Percentiles rank a stretch among this genome's conserved stretches.
Conservation (phyloP, 2,113 vertebrate genomes). For the Brevimyrus niger region DNA sequence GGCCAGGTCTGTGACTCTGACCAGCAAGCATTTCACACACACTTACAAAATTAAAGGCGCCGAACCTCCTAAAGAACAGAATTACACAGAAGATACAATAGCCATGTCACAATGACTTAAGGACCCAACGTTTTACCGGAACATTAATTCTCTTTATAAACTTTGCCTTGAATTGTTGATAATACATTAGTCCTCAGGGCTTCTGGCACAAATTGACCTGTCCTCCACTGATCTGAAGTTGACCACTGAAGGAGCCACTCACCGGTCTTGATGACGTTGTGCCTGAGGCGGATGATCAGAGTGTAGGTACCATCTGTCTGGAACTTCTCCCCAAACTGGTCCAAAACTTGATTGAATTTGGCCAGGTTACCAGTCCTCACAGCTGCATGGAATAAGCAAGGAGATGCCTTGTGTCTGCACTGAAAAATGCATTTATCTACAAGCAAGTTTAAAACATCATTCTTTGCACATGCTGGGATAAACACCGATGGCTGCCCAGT, state of each 20-base stretch:
- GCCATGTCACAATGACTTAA: background rate
- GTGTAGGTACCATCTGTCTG: constrained; percentile 94
- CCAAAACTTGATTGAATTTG: constrained; percentile 93
- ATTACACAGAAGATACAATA: background rate
- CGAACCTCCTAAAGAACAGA: background rate
- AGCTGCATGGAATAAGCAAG: constrained; percentile 51
- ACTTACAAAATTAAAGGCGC: background rate
- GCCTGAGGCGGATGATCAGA: constrained; percentile 90
- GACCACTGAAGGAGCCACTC: constrained; percentile 8
- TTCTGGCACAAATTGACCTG: background rate
- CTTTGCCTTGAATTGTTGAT: background rate
- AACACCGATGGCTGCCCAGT: background rate
- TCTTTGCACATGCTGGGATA: background rate
- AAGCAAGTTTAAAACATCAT: background rate
- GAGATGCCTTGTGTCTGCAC: background rate
- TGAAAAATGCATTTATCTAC: background rate
- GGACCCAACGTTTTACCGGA: background rate
- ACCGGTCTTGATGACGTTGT: constrained; percentile 99
- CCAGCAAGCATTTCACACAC: background rate
- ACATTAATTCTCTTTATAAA: background rate
- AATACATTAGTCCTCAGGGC: background rate
- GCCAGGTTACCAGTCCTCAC: constrained; percentile 90
- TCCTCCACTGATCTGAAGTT: background rate
- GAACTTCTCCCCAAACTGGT: constrained; percentile 96
- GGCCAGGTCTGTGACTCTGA: background rate